Evolutionary conservation across 1,140 invertebrate species (phyloP).

Genomic region (Diuraphis noxia): DNA sequence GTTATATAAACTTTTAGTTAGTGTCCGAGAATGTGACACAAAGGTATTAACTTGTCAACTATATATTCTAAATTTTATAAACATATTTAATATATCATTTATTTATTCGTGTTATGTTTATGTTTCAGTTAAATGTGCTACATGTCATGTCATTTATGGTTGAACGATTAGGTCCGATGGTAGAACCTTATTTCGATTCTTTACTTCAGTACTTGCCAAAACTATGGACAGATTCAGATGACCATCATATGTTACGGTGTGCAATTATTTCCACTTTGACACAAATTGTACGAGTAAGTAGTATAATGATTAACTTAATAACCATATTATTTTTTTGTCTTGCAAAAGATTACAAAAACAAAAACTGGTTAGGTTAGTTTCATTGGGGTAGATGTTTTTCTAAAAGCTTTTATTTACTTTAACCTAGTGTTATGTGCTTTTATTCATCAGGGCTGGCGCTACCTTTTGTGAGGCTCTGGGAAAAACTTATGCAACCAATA

Average conservation of each 20-base stretch:
- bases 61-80: not conserved
- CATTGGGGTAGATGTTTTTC: not conserved
- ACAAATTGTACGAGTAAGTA: constrained; percentile 73
- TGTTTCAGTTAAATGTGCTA: constrained; percentile 79
- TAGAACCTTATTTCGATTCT: constrained; percentile 70
- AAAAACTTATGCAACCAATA: no score
- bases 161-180: constrained; percentile 77
- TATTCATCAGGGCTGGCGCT: no score
- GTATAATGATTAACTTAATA: not conserved
- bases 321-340: not conserved
- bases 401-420: not conserved
- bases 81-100: not conserved
- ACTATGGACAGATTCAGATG: constrained; percentile 83
- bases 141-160: constrained; percentile 88
- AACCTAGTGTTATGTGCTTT: not conserved
- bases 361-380: not conserved
- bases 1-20: constrained; percentile 82
- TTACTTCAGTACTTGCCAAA: constrained; percentile 82
- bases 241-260: constrained; percentile 89
- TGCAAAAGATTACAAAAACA: no score
- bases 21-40: constrained; percentile 88
- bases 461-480: no score
- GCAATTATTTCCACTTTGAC: constrained; percentile 86
- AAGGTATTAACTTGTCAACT: constrained; percentile 67
- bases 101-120: not conserved